phyloP scores from a whole-genome alignment of 2,113 vertebrate genomes.

The Eptesicus fuscus region DNA sequence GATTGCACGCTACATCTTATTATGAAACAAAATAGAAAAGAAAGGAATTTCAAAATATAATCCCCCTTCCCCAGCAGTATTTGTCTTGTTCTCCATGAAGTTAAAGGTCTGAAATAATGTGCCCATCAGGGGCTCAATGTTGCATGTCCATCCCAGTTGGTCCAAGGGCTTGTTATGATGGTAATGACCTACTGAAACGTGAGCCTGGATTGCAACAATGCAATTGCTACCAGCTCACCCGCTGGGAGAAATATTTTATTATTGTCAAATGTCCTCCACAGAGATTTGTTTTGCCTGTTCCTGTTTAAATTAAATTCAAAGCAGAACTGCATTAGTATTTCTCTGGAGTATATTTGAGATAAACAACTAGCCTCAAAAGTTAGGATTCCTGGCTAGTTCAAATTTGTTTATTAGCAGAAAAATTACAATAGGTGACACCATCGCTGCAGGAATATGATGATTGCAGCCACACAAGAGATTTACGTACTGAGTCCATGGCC shows the following conservation, averaged over 20 bases:
- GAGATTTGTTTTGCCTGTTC: conserved; percentile 88
- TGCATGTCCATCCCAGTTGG: conserved; percentile 90
- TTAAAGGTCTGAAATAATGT: conserved; percentile 89
- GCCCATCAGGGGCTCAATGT: conserved; percentile 88
- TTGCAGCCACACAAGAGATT: conserved; percentile 68
- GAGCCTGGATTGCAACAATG: conserved; percentile 85
- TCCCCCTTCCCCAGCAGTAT: conserved; percentile 81
- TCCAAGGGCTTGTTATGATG: conserved; percentile 89
- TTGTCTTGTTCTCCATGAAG: conserved; percentile 85
- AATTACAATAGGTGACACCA: conserved; percentile 81
- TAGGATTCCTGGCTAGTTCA: conserved; percentile 82
- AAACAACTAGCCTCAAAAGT: conserved; percentile 82
- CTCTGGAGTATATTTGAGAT: conserved; percentile 86
- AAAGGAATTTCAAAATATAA: conserved; percentile 85
- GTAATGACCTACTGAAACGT: conserved; percentile 88
- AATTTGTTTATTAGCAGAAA: conserved; percentile 86
- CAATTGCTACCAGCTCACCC: conserved; percentile 87
- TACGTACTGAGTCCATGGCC: conserved; percentile 68
- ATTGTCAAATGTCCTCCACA: conserved; percentile 85
- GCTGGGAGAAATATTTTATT: conserved; percentile 91
- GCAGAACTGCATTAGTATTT: conserved; percentile 82
- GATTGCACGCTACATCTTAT: conserved; percentile 77
- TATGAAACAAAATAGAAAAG: conserved; percentile 82
- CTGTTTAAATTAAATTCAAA: conserved; percentile 88
- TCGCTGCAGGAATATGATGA: conserved; percentile 77